phyloP scores from a whole-genome alignment of 2,797 vertebrate genomes.

The Gallinago stenura region DNA sequence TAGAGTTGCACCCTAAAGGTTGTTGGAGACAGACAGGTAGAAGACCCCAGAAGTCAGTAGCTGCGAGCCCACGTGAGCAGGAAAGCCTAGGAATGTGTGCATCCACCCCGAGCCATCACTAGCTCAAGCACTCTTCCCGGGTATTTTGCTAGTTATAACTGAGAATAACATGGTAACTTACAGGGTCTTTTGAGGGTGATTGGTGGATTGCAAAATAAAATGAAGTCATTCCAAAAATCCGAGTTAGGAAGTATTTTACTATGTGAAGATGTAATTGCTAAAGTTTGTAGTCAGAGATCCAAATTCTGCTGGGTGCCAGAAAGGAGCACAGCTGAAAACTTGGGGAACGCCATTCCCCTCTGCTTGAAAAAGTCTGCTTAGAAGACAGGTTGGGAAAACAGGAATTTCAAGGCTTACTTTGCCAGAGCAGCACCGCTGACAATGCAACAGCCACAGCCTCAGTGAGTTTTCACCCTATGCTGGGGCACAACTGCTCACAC shows the following conservation, averaged over 20 bases:
- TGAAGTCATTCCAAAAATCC: neutral
- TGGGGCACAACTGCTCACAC: neutral
- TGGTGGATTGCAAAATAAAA: slow-evolving; percentile 16
- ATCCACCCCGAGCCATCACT: neutral
- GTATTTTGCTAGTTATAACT: neutral
- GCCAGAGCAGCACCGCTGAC: neutral
- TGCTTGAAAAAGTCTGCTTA: neutral
- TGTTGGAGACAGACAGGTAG: neutral
- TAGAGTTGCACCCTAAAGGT: neutral
- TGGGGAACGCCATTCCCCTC: neutral
- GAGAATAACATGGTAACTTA: neutral
- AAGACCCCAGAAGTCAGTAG: neutral
- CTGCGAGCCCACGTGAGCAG: neutral
- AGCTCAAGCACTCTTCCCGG: neutral
- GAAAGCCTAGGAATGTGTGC: neutral
- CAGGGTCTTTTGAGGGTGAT: neutral
- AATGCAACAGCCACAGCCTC: neutral
- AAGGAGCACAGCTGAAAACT: neutral
- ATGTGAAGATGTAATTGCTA: slow-evolving; percentile 19
- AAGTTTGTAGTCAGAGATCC: neutral
- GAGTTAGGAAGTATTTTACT: slow-evolving; percentile 35
- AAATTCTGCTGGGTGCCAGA: neutral
- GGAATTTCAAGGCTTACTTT: slow-evolving; percentile 1
- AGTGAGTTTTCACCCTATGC: neutral
- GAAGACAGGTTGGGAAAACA: neutral